A percentile compares a stretch with the other conserved stretches of the same genome.
phyloP scores from a whole-genome alignment of 2,888 invertebrate species.

The Alloscopus bannaensis region DNA sequence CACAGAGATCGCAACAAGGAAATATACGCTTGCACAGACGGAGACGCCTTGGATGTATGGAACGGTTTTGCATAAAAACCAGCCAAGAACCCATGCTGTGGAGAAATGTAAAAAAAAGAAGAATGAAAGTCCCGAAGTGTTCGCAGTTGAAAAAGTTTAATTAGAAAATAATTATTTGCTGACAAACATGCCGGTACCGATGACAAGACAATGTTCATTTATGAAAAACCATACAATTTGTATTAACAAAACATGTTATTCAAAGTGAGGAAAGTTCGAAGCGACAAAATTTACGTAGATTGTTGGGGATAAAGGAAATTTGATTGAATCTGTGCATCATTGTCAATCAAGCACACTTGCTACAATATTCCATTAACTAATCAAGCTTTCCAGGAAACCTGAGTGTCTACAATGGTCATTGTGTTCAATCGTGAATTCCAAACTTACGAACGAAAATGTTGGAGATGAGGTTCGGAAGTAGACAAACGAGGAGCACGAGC shows the following conservation, averaged over 20 bases:
- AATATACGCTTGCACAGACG: slow-evolving; percentile 77
- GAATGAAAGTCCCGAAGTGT: background rate
- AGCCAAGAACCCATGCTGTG: slow-evolving; percentile 76
- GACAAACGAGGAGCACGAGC: slow-evolving; percentile 76
- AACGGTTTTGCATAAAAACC: slow-evolving; percentile 77
- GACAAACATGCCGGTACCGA: background rate
- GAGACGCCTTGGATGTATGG: slow-evolving; percentile 77
- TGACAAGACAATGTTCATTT: slow-evolving; percentile 4
- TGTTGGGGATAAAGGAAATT: background rate
- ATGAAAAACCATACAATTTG: background rate
- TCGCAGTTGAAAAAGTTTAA: background rate
- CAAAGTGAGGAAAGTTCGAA: background rate
- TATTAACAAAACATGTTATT: background rate
- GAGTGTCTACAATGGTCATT: background rate
- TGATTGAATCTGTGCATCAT: background rate
- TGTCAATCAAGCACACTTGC: background rate
- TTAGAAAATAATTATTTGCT: background rate
- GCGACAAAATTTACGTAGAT: background rate
- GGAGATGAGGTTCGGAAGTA: slow-evolving; percentile 76
- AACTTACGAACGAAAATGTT: slow-evolving; percentile 76
- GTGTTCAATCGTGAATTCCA: no score
- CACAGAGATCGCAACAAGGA: slow-evolving; percentile 77
- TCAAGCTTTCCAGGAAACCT: background rate
- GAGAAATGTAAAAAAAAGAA: slow-evolving; percentile 58
- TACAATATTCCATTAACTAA: background rate